Evolutionary conservation across 1,140 invertebrate species (phyloP).

Genomic region (Semibalanus balanoides): DNA sequence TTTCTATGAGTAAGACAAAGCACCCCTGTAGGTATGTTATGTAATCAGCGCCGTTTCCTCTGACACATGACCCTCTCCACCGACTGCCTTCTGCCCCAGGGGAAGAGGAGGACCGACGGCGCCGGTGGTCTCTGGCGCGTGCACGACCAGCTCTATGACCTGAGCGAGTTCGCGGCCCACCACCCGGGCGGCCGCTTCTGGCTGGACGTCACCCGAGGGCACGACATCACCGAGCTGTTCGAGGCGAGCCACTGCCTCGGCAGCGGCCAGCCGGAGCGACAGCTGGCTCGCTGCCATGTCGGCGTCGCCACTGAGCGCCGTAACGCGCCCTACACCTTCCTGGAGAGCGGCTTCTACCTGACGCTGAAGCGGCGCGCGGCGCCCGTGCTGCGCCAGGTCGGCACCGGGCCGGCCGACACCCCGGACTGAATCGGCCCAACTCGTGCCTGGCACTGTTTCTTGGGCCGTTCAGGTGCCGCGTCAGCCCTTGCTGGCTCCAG

Average conservation of each 20-base stretch:
- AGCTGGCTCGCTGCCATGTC: conserved; percentile 33
- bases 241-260: conserved; percentile 46
- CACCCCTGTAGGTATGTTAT: too few relatives aligned
- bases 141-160: conserved; percentile 55
- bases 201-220: conserved; percentile 32
- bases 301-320: conserved; percentile 38
- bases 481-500: conserved; percentile 20
- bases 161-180: conserved; percentile 44
- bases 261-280: conserved; percentile 31
- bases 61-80: background rate
- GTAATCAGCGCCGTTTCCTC: too few relatives aligned
- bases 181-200: conserved; percentile 49
- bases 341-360: conserved; percentile 50
- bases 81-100: conserved; percentile 21
- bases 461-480: background rate
- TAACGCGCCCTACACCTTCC: conserved; percentile 49
- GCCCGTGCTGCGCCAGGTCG: background rate
- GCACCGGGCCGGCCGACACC: background rate
- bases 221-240: conserved; percentile 61
- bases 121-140: conserved; percentile 64
- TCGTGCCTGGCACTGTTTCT: conserved; percentile 21
- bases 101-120: conserved; percentile 49
- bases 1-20: too few relatives aligned
- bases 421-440: conserved; percentile 11
- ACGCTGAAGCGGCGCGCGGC: conserved; percentile 41